A percentile compares a stretch with the other conserved stretches of the same genome.
Evolutionary conservation across 2,113 vertebrate genomes (phyloP).

Genomic region (Lichenostomus cassidix): DNA sequence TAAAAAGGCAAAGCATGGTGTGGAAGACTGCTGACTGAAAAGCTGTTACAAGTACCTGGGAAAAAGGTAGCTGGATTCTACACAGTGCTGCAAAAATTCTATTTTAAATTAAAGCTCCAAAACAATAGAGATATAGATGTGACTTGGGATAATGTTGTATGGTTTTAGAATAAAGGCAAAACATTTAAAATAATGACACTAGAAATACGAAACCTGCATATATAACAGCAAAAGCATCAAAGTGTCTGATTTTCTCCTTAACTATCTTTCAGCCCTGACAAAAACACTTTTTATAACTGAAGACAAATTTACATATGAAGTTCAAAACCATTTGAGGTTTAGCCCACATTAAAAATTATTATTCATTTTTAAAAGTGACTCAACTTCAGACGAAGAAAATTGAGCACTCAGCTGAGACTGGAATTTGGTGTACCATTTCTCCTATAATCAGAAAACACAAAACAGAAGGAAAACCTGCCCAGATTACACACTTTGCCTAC

Average conservation of each 20-base stretch:
- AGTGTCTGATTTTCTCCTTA: neutral
- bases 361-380: conserved; percentile 21
- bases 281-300: neutral
- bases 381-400: neutral
- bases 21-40: neutral
- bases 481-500: neutral
- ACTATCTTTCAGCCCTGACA: neutral
- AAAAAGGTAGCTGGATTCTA: neutral
- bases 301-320: conserved; percentile 14
- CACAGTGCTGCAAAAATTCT: neutral
- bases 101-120: neutral
- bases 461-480: neutral
- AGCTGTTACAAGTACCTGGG: neutral
- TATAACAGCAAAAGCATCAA: neutral
- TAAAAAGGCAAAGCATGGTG: neutral
- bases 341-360: conserved; percentile 38
- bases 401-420: neutral
- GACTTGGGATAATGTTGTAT: neutral
- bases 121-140: neutral
- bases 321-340: neutral
- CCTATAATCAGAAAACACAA: neutral
- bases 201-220: neutral
- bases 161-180: neutral
- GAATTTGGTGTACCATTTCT: neutral
- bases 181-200: neutral